These are phyloP conservation scores for Solenopsis fugax DNA, from an alignment of 1,140 invertebrate species.

Conservation along the genomic window DNA sequence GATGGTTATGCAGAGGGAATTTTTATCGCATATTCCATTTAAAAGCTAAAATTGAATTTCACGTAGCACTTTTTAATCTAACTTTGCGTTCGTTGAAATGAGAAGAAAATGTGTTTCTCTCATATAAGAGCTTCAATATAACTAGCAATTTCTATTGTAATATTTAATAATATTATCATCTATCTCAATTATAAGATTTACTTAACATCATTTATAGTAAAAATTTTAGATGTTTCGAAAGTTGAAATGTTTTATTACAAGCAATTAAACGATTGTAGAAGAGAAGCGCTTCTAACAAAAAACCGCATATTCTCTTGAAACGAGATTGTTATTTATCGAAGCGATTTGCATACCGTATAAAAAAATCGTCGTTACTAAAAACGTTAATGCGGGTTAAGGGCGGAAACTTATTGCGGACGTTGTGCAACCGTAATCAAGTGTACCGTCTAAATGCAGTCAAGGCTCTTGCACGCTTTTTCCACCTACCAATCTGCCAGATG, in stretches of 20 bases:
- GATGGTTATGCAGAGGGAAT: neutral
- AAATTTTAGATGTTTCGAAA: neutral
- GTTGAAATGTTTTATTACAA: neutral
- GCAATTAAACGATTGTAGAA: neutral
- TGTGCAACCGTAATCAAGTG: slow-evolving; percentile 11
- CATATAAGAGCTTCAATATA: neutral
- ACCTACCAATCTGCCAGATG: slow-evolving; percentile 95
- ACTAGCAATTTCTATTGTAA: neutral
- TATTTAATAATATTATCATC: neutral
- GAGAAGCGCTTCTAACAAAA: neutral
- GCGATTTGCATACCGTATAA: neutral
- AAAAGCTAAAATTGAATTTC: slow-evolving; percentile 31
- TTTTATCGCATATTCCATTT: neutral
- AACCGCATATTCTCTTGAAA: neutral
- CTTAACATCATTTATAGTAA: neutral
- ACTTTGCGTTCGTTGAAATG: neutral
- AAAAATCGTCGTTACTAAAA: slow-evolving; percentile 26
- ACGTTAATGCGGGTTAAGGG: neutral
- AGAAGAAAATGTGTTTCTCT: neutral
- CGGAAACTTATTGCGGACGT: slow-evolving; percentile 14
- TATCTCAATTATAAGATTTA: neutral
- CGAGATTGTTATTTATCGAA: neutral
- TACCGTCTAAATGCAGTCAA: slow-evolving; percentile 23
- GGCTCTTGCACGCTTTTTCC: slow-evolving; percentile 54
- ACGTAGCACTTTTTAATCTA: slow-evolving; percentile 10